Evolutionary conservation across 2,113 vertebrate species (phyloP), one percentile per base, ranked within the genome.

Genomic region (Callionymus lyra): DNA sequence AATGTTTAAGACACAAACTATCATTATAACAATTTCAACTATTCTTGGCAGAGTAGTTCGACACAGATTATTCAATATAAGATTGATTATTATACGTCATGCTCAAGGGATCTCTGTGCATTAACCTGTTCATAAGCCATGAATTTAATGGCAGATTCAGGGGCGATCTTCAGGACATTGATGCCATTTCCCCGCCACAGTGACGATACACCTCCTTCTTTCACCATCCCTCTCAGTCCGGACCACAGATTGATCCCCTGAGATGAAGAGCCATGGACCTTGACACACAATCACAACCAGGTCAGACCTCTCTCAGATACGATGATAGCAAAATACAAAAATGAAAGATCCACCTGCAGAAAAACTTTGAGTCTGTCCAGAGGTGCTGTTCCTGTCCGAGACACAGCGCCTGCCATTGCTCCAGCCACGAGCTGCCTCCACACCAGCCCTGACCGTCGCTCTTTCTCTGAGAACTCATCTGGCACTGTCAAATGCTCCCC

Each of bases 41-140:
- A 6, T 6, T n/a, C 16, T 12, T 19, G 38, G 12, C 38, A 18
- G 38, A n/a, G 21, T 18, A 40, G 9, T 40, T 6, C 15, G 9
- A 17, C 37, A 39, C 18, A 10, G 15, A 36, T 36, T 12, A 36
- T 36, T 39, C 14, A 9, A 10, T 8, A 38, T 34, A 9, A 12
- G 34, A 34, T 34, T 34, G 11, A 6, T 34, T 34, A 6, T 2
- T 34, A 4, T 9, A 34, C 33, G 34, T 2, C 12, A 9, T n/a
- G n/a, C n/a, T n/a, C n/a, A n/a, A n/a, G n/a, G 6, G 12, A 36
- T 12, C 12, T 13, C 34, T 36, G 34, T 1, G 10, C 9, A 16
- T 65, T 31, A 80, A 95, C 93, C 89, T 95, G 89, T 50, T 97
- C 92, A 68, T 97, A 97, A n/a, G 91, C 89, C 87, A 88, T 93